Percentiles rank a stretch among this genome's conserved stretches.
These are phyloP conservation scores for Drosophila rellima DNA, from an alignment of 2,888 invertebrate species.

Conservation along the genomic window DNA sequence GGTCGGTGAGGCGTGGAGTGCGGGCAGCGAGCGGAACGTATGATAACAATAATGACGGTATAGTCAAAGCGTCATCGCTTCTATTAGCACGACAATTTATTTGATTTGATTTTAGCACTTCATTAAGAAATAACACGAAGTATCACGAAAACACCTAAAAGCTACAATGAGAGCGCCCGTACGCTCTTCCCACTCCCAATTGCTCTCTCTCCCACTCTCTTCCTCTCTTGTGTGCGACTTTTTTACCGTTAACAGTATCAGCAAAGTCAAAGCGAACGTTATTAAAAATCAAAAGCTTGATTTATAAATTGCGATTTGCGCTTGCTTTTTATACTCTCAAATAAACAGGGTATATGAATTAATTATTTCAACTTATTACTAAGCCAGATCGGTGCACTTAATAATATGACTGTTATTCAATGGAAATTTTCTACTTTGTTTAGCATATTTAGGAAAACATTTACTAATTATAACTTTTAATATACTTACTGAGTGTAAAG, in stretches of 20 bases:
- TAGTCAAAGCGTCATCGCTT: conserved; percentile 64
- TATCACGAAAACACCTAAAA: conserved; percentile 12
- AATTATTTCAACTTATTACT: not conserved
- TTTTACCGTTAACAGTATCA: conserved; percentile 68
- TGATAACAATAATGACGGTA: conserved; percentile 72
- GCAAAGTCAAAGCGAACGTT: conserved; percentile 50
- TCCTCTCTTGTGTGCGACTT: conserved; percentile 46
- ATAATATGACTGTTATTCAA: not conserved
- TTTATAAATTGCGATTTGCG: conserved; percentile 56
- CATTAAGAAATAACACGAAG: conserved; percentile 60
- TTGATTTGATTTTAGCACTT: conserved; percentile 74
- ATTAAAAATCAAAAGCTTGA: conserved; percentile 53
- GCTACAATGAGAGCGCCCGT: conserved; percentile 1
- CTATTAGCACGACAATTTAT: conserved; percentile 59
- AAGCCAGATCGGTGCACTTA: not conserved
- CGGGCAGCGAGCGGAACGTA: conserved; percentile 8
- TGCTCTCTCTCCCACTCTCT: conserved; percentile 1
- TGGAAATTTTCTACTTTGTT: not conserved
- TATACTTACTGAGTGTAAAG: not conserved
- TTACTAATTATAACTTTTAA: conserved; percentile 2
- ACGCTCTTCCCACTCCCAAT: conserved; percentile 10
- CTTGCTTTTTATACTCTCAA: conserved; percentile 16
- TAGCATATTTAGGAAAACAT: not conserved
- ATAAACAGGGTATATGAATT: conserved; percentile 17
- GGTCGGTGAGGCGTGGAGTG: conserved; percentile 26